Evolutionary conservation across 1,140 invertebrate genomes (phyloP).

Genomic region (Latrodectus geometricus): DNA sequence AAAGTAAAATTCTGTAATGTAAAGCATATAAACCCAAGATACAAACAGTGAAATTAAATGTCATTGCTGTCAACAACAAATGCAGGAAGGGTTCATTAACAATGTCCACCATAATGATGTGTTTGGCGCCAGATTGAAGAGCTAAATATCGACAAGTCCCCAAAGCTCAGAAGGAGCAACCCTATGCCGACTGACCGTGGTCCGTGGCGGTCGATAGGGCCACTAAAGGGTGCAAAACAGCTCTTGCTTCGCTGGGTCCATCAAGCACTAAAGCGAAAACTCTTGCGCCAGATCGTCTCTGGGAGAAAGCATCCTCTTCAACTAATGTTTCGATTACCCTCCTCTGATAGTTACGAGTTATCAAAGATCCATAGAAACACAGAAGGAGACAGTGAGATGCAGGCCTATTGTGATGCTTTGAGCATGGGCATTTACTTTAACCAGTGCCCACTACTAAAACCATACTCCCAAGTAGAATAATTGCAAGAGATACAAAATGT

Average conservation of each 20-base stretch:
- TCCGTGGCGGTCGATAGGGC: conserved; percentile 54
- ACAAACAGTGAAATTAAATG: too few relatives aligned
- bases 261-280: conserved; percentile 12
- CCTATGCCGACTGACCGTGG: conserved; percentile 45
- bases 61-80: too few relatives aligned
- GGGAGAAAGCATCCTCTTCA: conserved; percentile 7
- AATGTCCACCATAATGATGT: neutral
- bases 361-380: neutral
- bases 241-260: conserved; percentile 38
- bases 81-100: neutral
- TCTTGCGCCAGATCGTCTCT: conserved; percentile 35
- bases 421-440: too few relatives aligned
- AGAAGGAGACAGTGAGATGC: neutral
- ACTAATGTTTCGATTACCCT: neutral
- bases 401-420: too few relatives aligned
- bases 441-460: too few relatives aligned
- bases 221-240: conserved; percentile 55
- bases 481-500: too few relatives aligned
- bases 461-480: too few relatives aligned
- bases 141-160: conserved; percentile 2
- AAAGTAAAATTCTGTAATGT: too few relatives aligned
- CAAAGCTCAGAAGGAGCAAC: conserved; percentile 6
- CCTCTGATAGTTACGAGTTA: neutral
- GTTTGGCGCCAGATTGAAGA: conserved; percentile 10
- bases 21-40: too few relatives aligned